Base-by-base conservation (phyloP, 2,888 invertebrate genomes). In the Dicycla oo region DNA sequence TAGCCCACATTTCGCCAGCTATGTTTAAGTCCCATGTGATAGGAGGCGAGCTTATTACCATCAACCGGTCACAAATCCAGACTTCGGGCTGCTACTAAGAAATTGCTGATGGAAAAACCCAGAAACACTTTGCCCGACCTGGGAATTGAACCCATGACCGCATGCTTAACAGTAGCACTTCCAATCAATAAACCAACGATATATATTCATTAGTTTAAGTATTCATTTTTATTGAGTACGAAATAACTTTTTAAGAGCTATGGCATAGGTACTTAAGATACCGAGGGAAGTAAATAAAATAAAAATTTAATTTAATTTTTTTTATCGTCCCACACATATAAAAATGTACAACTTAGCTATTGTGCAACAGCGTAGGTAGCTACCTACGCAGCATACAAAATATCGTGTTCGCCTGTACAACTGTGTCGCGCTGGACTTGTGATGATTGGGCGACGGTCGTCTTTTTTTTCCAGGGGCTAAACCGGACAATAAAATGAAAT, bases 401-500 rank as follows among this genome's bases (percentile, higher is more conserved):
- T 18, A 62, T 15, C 5, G 30, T 5, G 49, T 51, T 62, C 49
- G 10, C 4, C 1, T 62, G 40, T 62, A 26, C 66, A 54, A 45
- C 4, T 18, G 49, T 64, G 34, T n/a, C 45, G 47, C n/a, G 40
- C 51, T 40, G 13, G 26, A 30, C 56, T n/a, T 54, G 2, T 34
- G 40, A 30, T 56, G 61, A 69, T 69, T 57, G 45, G 20, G 4
- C 11, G 6, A 34, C 56, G 7, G 26, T 47, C 20, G n/a, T 56
- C 58, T 80, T 80, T 75, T 71, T 63, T 76, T 67, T n/a, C 40
- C 30, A 53, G 51, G 47, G 11, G 26, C 45, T 30, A 34, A 38
- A 49, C 26, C 54, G 34, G 20, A 56, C 43, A 62, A 79, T 69
- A 62, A 75, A 67, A 30, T 61, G 54, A 61, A 51, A 78, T 78